phyloP scores from a whole-genome alignment of 1,140 invertebrate genomes.

The Linepithema humile region DNA sequence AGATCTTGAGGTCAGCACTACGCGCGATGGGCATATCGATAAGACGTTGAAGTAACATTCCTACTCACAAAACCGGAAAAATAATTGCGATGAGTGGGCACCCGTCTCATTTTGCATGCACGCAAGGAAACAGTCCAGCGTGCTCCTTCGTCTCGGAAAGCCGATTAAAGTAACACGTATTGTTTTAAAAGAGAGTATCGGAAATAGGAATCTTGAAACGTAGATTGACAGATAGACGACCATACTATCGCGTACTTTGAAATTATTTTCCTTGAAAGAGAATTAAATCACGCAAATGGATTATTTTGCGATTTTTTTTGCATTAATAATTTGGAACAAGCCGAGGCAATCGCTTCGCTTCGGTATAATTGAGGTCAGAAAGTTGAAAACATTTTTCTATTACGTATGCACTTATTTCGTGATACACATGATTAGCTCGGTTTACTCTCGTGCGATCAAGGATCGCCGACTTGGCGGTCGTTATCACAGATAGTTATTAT shows the following conservation, averaged over 20 bases:
- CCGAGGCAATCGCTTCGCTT: too few species aligned
- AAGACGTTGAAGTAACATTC: slow-evolving; percentile 23
- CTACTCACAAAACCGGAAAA: slow-evolving; percentile 29
- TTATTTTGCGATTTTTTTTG: neutral
- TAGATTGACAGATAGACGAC: neutral
- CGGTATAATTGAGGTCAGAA: neutral
- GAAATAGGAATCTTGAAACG: neutral
- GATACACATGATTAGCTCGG: neutral
- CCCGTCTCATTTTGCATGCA: neutral
- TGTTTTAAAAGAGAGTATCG: neutral
- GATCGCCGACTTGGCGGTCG: neutral
- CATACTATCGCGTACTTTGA: slow-evolving; percentile 12
- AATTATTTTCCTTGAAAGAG: neutral
- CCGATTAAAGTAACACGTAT: neutral
- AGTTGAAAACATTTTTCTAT: neutral
- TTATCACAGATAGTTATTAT: slow-evolving; percentile 24
- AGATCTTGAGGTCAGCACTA: slow-evolving; percentile 10
- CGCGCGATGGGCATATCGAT: slow-evolving; percentile 43
- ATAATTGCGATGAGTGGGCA: slow-evolving; percentile 35
- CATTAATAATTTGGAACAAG: neutral
- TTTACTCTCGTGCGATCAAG: neutral
- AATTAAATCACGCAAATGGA: neutral
- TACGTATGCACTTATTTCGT: neutral
- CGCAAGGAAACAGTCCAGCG: neutral
- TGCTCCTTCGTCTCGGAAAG: neutral